Evolutionary conservation across 2,113 vertebrate species (phyloP), one percentile per base, ranked within the genome.

Genomic region (Hucho hucho): DNA sequence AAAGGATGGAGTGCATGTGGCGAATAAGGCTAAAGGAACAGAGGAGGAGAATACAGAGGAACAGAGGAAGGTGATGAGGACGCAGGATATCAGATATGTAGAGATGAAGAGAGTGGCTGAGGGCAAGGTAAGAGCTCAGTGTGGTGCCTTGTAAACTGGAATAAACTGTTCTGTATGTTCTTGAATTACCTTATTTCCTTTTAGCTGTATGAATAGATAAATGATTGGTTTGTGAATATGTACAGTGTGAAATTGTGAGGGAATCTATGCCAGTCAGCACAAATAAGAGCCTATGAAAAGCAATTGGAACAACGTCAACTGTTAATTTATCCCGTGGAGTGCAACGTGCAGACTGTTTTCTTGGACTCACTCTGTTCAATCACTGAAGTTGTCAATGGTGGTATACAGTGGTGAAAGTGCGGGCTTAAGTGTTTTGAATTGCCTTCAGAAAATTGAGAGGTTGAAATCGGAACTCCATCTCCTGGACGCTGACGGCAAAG

Each of bases 31-130:
- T 1, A 88, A 91, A 9, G 91, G 93, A 3, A 4, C 49, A 0
- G 93, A 94, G 16, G 91, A 90, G 18, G 94, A 93, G 83, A 83
- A 94, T 79, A 98, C 97, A 0, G 94, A 93, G 0, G 97, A 99
- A 53, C 97, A 99, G 89, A 86, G 92, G 82, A 98, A 98, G 70
- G 12, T 99, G 83, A 98, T 99, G 95, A 94, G 91, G 85, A 96
- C 97, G 0, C 97, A 97, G 88, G 98, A 99, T 73, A 89, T 98
- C 53, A 95, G 94, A 89, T 99, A 99, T 0, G 84, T 99, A 79
- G 97, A 98, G 92, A 98, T 97, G 95, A 99, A 98, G 80, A 94
- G 98, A 69, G 92, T 97, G 6, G 92, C 95, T 1, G 98, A 98
- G 89, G 92, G 91, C 12, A 97, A 95, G 94, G 97, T 98, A 85